Base-by-base conservation (phyloP, 2,113 vertebrate species). In the Elanus axillaris region DNA sequence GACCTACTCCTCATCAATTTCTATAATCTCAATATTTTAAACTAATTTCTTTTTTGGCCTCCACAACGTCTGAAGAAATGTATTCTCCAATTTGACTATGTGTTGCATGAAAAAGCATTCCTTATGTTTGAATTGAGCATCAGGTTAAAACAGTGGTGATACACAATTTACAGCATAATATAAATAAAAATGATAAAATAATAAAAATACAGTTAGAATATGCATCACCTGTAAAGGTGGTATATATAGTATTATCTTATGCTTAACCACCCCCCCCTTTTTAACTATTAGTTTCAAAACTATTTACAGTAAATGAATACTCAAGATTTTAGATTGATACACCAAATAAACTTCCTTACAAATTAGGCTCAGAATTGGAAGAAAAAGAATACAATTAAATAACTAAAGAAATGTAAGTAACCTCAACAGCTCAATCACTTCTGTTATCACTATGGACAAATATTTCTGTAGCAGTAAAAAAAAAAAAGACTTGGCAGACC, bases 401-500 rank as follows among this genome's bases (percentile, higher is more conserved):
- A 86, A 66, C n/a, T 73, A 40, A 50, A 66, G 8, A 85, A 85
- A 88, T 10, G 3, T 9, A 48, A 69, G 31, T 27, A 73, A 76
- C 19, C 73, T 62, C 45, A 84, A 71, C 27, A 86, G 23, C 29
- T 75, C 26, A 43, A 18, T 56, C 43, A 60, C 19, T 78, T 87
- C 6, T 8, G 7, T n/a, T 79, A 77, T 36, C 55, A 55, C 7
- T 23, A 27, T 7, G 29, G 26, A 68, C 11, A 86, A 76, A 29
- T 38, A 83, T 32, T 79, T 68, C 42, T 75, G 13, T 3, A 75
- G 47, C 25, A 83, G 23, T 9, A 16, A 42, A 26, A 27, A 21
- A 29, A 31, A 22, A 23, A 45, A 60, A 45, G 48, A 7, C 63
- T 48, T 80, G 59, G 91, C 92, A 89, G 98, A 98, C 99, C 98